These are phyloP conservation scores for Mesopsocus fuscifrons DNA, from an alignment of 2,888 invertebrate genomes.

Conservation along the genomic window DNA sequence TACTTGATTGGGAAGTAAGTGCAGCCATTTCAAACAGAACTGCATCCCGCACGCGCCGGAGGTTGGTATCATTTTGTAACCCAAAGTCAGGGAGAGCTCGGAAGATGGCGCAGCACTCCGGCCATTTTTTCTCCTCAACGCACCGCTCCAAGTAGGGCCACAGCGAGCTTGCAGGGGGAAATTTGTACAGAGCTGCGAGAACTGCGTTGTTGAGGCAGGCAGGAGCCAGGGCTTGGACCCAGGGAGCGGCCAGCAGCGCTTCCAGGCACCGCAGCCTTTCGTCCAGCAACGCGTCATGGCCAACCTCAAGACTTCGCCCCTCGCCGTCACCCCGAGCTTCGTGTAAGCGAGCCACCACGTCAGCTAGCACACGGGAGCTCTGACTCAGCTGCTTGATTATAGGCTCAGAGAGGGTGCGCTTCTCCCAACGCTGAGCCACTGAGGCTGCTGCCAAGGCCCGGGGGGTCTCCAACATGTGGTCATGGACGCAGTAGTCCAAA, in stretches of 20 bases:
- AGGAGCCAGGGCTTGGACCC: conserved; percentile 31
- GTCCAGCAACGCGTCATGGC: neutral
- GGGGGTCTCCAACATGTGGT: neutral
- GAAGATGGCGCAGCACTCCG: conserved; percentile 27
- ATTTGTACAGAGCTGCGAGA: conserved; percentile 37
- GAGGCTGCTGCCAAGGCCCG: neutral
- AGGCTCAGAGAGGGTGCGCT: conserved; percentile 10
- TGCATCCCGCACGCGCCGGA: conserved; percentile 36
- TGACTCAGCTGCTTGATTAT: conserved; percentile 32
- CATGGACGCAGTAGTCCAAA: neutral
- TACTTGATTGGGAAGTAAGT: too few species aligned
- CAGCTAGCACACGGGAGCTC: conserved; percentile 47
- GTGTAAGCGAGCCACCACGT: conserved; percentile 44
- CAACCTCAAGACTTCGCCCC: neutral
- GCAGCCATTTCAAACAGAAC: conserved; percentile 37
- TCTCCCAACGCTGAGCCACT: neutral
- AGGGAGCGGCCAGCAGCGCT: conserved; percentile 35
- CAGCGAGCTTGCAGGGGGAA: conserved; percentile 30
- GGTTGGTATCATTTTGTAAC: conserved; percentile 29
- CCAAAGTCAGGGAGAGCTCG: conserved; percentile 38
- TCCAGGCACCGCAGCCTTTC: conserved; percentile 28
- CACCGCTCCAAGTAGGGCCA: conserved; percentile 31
- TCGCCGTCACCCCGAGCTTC: conserved; percentile 25
- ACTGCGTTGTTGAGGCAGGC: conserved; percentile 36
- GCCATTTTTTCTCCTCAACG: conserved; percentile 27